Base-by-base conservation (phyloP, 2,797 vertebrate genomes). In the Ispidina lecontei region DNA sequence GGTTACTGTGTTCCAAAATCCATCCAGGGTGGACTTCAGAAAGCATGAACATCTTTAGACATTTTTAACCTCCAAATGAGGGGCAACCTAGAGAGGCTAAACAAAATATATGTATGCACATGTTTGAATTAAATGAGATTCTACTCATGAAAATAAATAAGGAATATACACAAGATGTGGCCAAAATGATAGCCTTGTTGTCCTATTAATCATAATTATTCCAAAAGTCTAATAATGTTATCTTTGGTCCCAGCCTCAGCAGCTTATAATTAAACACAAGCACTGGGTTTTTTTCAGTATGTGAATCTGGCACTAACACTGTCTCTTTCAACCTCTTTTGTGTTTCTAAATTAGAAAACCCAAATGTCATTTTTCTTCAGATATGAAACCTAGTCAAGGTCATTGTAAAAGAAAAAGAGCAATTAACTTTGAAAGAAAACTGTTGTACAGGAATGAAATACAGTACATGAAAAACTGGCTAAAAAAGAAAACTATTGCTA, bases 321-420 rank as follows among this genome's bases (percentile, higher is more conserved):
- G 8, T 39, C 70, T 89, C 90, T 87, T 91, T 70, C 93, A 75
- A 70, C 60, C 81, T 81, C 95, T 91, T 97, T 97, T 96, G 92
- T 96, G 94, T 71, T 94, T 88, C 90, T 94, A 96, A 97, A 97
- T 97, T 94, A 95, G 95, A 98, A 97, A 97, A 87, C 84, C 93
- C 65, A 95, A 96, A 95, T 56, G 84, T 70, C 28, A 0, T 87
- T 97, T 96, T 94, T 83, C 60, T 94, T 94, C 80, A 76, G 87
- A 90, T 88, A 91, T 1, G 58, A 95, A 96, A 95, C 68, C 70
- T 77, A 93, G 91, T 84, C 96, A 96, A 95, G 92, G 84, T 97
- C 94, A 82, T 35, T 10, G 56, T 81, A 89, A 97, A 96, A 97
- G 92, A 96, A 95, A 95, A 88, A 94, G 87, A 93, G 73, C 95